These are phyloP conservation scores for Orchesella flavescens DNA, from an alignment of 2,888 invertebrate genomes.

Conservation along the genomic window DNA sequence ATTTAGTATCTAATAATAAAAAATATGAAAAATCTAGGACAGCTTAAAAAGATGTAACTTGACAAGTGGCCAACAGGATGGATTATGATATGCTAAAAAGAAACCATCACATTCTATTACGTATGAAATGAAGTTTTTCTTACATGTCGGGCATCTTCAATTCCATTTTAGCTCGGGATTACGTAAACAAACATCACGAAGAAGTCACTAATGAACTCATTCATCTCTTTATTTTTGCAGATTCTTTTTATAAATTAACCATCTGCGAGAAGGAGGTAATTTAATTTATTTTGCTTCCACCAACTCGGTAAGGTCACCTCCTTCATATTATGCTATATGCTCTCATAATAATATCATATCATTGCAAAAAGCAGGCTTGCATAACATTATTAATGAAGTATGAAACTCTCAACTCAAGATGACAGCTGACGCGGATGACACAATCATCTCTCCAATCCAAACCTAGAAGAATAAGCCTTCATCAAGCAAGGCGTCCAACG, in stretches of 20 bases:
- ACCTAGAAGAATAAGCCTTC: constrained; percentile 33
- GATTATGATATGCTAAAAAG: not conserved
- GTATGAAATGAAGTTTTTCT: too few species aligned
- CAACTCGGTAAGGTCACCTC: too few species aligned
- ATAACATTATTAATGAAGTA: constrained; percentile 3
- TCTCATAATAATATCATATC: too few species aligned
- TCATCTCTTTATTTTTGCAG: constrained; percentile 27
- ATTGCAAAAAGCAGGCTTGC: not conserved
- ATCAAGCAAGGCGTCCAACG: constrained; percentile 10
- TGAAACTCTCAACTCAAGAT: constrained; percentile 15
- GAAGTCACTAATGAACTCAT: constrained; percentile 46
- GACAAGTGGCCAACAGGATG: constrained; percentile 6
- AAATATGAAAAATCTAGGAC: not conserved
- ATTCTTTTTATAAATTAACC: not conserved
- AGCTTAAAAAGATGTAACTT: not conserved
- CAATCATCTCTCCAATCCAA: constrained; percentile 15
- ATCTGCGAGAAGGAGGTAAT: not conserved
- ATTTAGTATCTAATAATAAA: too few species aligned
- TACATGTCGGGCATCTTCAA: too few species aligned
- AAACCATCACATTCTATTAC: too few species aligned
- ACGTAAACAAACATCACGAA: constrained; percentile 3
- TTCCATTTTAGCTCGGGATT: too few species aligned
- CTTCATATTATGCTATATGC: too few species aligned
- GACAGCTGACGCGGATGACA: constrained; percentile 29
- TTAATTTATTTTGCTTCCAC: not conserved